Percentiles rank a stretch among this genome's conserved stretches.
These are phyloP conservation scores for Lepidotrigona ventralis DNA, from an alignment of 1,140 invertebrate genomes.

Conservation along the genomic window DNA sequence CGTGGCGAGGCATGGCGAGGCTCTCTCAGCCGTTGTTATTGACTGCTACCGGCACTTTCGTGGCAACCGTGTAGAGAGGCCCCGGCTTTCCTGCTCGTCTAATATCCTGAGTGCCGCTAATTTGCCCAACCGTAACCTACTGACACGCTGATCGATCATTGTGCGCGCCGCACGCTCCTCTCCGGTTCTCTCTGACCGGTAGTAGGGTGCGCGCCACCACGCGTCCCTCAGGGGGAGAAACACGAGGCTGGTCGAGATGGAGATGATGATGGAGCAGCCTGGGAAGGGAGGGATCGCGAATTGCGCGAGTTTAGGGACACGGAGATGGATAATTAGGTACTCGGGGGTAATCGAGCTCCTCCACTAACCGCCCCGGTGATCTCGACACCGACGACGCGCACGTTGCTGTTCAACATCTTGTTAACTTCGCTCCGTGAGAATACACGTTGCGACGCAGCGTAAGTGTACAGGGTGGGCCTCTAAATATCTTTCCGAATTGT, in stretches of 20 bases:
- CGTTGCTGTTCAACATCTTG: slow-evolving; percentile 35
- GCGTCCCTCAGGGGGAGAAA: slow-evolving; percentile 7
- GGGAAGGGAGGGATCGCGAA: slow-evolving; percentile 28
- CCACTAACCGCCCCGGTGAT: slow-evolving; percentile 24
- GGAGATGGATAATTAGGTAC: slow-evolving; percentile 67
- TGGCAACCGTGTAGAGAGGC: slow-evolving; percentile 7
- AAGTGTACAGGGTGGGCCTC: too few species aligned
- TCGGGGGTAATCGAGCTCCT: slow-evolving; percentile 66
- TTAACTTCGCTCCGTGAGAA: slow-evolving; percentile 23
- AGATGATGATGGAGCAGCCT: slow-evolving; percentile 43
- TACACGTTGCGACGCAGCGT: background rate
- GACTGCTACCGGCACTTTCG: slow-evolving; percentile 52
- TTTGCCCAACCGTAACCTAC: slow-evolving; percentile 71
- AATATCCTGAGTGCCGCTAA: slow-evolving; percentile 77
- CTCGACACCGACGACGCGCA: slow-evolving; percentile 33
- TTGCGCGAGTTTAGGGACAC: slow-evolving; percentile 38
- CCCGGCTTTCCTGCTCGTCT: slow-evolving; percentile 60
- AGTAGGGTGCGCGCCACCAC: too few species aligned
- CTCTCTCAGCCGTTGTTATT: slow-evolving; percentile 57
- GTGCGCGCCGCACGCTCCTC: slow-evolving; percentile 25
- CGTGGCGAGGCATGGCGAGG: slow-evolving; percentile 5
- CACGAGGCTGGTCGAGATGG: too few species aligned
- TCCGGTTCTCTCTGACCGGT: background rate
- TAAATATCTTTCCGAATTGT: too few species aligned
- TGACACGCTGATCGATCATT: slow-evolving; percentile 73